A percentile compares a stretch with the other conserved stretches of the same genome.
Conservation (phyloP, 2,113 vertebrate species). For the Macaca mulatta region DNA sequence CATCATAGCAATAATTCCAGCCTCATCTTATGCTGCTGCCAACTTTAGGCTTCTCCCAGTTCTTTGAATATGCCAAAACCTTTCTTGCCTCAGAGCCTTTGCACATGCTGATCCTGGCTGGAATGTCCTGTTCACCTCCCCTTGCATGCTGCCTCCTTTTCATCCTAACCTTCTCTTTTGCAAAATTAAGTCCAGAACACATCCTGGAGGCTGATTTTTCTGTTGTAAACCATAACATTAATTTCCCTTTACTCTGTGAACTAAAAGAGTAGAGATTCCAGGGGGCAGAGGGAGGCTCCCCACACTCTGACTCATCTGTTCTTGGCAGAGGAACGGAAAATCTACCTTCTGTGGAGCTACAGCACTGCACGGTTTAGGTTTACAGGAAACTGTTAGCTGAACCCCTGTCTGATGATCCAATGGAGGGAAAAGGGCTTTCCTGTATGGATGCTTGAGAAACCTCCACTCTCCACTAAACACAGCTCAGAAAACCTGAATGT, state of each 20-base stretch:
- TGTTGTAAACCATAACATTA: background rate
- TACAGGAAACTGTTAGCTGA: background rate
- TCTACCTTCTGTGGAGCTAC: background rate
- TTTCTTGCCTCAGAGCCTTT: background rate
- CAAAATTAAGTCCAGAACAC: background rate
- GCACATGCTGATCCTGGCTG: background rate
- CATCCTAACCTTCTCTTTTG: background rate
- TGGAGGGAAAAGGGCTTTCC: background rate
- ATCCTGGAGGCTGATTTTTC: background rate
- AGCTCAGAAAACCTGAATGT: background rate
- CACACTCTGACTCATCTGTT: fast-evolving
- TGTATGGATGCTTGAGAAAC: background rate
- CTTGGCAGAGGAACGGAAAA: no score
- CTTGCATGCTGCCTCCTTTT: background rate
- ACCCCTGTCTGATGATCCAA: background rate
- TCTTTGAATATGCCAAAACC: background rate
- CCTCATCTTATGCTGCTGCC: background rate
- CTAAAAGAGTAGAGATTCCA: background rate
- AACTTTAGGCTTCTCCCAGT: background rate
- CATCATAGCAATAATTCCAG: background rate
- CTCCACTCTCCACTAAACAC: background rate
- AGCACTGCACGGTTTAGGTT: background rate
- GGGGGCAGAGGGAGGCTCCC: background rate
- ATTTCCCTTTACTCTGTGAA: background rate
- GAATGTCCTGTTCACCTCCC: background rate